Conservation (phyloP, 2,113 vertebrate species). For the Entosphenus tridentatus region DNA sequence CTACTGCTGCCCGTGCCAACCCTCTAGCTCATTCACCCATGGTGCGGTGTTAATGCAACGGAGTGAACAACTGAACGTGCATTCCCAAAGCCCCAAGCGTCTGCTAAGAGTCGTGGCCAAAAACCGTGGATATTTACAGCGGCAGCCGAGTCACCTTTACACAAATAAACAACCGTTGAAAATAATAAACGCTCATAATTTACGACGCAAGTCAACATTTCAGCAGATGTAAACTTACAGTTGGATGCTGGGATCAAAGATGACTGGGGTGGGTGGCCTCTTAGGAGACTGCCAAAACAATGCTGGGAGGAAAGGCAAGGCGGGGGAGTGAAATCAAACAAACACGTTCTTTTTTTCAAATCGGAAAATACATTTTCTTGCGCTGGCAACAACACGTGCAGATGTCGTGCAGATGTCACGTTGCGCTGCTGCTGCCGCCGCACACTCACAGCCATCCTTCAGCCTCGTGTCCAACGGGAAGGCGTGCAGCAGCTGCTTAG, state of each 20-base stretch:
- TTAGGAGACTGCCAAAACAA: conserved; percentile 98
- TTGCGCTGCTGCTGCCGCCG: too few species aligned
- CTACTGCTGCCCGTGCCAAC: too few species aligned
- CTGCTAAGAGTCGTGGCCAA: too few species aligned
- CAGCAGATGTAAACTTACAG: conserved; percentile 42
- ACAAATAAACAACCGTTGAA: not conserved
- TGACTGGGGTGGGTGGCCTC: conserved; percentile 61
- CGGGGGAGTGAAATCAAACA: not conserved
- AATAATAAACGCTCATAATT: conserved; percentile 7
- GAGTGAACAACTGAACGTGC: too few species aligned
- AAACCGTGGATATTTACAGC: too few species aligned
- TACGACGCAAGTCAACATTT: too few species aligned
- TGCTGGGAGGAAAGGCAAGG: conserved; percentile 25
- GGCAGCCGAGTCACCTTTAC: not conserved
- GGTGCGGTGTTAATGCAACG: too few species aligned
- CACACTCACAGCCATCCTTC: conserved; percentile 84
- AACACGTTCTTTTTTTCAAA: not conserved
- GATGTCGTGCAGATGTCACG: too few species aligned
- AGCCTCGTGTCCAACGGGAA: conserved; percentile 80
- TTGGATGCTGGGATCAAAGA: conserved; percentile 59
- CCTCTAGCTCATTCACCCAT: too few species aligned
- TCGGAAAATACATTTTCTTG: too few species aligned
- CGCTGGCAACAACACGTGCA: too few species aligned
- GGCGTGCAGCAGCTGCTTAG: conserved; percentile 71
- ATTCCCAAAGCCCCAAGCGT: too few species aligned